Evolutionary conservation across 2,113 vertebrate genomes (phyloP).

Genomic region (Bungarus multicinctus): DNA sequence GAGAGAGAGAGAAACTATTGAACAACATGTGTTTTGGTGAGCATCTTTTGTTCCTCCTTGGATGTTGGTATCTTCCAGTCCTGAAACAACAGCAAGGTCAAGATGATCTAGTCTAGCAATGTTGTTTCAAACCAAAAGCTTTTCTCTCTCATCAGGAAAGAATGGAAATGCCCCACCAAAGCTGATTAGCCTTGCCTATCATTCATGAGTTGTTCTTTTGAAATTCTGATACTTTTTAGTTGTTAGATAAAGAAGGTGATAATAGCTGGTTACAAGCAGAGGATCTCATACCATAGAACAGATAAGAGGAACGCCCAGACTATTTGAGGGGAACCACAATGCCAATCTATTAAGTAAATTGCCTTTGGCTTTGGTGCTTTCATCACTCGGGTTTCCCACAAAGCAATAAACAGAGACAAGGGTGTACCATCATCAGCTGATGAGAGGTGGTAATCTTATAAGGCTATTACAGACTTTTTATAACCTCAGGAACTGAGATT

Average conservation of each 20-base stretch:
- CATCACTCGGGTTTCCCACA: not conserved
- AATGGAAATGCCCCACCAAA: not conserved
- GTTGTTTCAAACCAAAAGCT: not conserved
- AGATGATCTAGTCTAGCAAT: not conserved
- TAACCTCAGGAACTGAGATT: not conserved
- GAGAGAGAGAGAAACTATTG: not conserved
- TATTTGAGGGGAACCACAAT: not conserved
- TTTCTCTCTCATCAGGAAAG: not conserved
- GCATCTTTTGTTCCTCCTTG: not conserved
- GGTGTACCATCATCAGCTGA: not conserved
- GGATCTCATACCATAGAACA: not conserved
- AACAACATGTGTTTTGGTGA: not conserved
- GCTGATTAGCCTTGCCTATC: not conserved
- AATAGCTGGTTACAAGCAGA: not conserved
- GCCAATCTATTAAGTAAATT: not conserved
- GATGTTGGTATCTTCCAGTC: not conserved
- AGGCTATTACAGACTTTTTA: not conserved
- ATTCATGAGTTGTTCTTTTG: not conserved
- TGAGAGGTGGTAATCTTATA: not conserved
- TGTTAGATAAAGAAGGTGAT: accelerated
- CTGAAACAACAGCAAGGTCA: not conserved
- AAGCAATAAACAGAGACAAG: not conserved
- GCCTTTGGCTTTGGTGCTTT: not conserved
- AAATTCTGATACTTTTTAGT: not conserved
- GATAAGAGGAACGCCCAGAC: not conserved